Evolutionary conservation across 1,140 invertebrate genomes (phyloP).

Genomic region (Meloidogyne hapla): DNA sequence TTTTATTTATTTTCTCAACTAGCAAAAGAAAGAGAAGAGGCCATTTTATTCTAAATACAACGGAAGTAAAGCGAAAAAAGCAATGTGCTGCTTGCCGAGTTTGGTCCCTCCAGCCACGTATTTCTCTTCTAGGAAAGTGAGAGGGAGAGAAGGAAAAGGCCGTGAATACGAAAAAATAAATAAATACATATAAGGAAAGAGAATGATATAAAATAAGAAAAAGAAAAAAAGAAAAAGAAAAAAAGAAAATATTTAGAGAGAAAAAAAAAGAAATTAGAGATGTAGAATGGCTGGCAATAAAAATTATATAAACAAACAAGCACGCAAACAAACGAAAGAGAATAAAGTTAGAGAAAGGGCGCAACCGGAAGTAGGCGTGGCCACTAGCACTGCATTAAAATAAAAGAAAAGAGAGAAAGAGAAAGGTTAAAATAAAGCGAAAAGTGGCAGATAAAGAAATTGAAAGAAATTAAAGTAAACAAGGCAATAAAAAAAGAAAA

Average conservation of each 20-base stretch:
- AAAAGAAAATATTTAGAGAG: too few relatives aligned
- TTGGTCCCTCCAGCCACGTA: too few relatives aligned
- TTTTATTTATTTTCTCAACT: too few relatives aligned
- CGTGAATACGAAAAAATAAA: too few relatives aligned
- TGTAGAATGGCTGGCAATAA: neutral
- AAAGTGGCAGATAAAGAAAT: neutral
- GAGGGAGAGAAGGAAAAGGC: neutral
- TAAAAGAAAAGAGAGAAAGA: neutral
- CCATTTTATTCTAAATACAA: too few relatives aligned
- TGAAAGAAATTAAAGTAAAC: neutral
- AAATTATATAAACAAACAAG: constrained; percentile 3
- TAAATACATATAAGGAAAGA: neutral
- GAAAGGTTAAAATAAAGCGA: neutral
- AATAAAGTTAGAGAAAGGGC: neutral
- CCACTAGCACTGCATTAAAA: constrained; percentile 1
- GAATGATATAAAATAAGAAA: neutral
- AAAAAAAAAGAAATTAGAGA: neutral
- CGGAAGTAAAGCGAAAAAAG: too few relatives aligned
- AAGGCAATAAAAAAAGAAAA: too few relatives aligned
- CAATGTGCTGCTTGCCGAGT: too few relatives aligned
- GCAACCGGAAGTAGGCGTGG: neutral
- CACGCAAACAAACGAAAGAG: neutral
- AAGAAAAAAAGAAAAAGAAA: neutral
- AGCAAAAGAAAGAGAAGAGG: too few relatives aligned
- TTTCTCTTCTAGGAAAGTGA: neutral